Evolutionary conservation across 1,140 invertebrate genomes (phyloP), one percentile per base, ranked within the genome.

Genomic region (Proctacanthus coquilletti): DNA sequence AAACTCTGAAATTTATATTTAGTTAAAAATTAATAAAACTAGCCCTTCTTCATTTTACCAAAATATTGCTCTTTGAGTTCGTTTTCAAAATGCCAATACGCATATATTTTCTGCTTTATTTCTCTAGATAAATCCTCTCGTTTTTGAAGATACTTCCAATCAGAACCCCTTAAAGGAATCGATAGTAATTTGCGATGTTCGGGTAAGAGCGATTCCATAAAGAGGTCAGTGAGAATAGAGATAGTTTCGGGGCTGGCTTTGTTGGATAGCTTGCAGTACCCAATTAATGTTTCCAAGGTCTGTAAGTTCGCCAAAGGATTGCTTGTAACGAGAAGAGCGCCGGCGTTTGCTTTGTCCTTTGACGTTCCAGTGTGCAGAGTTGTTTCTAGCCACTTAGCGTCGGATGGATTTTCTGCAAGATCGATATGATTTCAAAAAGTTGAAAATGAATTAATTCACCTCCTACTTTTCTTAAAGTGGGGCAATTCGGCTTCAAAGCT

Each of bases 271-370:
- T 74, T 73, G 1, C 82, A 69, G 61, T 81, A 74, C 20, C 60
- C 61, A n/a, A 88, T 63, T 0, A 91, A 52, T 10, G 56, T 64
- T 11, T 70, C 64, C 0, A 89, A 47, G 19, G 71, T 63, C 4
- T 56, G 36, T 0, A 88, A 46, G 52, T 80, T 82, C 48, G 81
- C 77, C 21, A 84, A 63, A 0, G 82, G 77, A 44, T 77, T 77
- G 42, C 84, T 75, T 49, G 85, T 81, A 6, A 87, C 69, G 8
- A 80, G 55, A 8, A 89, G 47, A 3, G 79, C 74, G 18, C 72
- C 68, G 1, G 84, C 82, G 37, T 84, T 83, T 35, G 85, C 63
- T 50, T 78, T 80, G 62, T 89, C 86, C 3, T 68, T 65, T 1
- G 71, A 61, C 4, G 84, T 85, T 15, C 84, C 84, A 32, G 71